phyloP scores from a whole-genome alignment of 2,888 invertebrate species.

The Acleris literana region DNA sequence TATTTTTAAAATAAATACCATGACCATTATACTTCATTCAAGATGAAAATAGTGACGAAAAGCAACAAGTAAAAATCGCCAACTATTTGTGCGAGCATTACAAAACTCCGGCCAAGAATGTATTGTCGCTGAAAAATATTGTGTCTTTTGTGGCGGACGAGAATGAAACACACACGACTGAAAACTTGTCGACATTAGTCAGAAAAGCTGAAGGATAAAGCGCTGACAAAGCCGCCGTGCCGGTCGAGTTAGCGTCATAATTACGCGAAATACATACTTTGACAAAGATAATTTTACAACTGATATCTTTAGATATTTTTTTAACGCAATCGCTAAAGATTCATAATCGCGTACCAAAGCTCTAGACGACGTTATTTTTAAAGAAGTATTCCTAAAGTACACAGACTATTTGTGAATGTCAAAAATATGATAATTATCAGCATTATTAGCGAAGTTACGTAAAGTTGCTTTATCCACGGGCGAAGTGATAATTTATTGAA shows the following conservation, averaged over 20 bases:
- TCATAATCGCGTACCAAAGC: slow-evolving; percentile 7
- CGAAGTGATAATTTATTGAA: slow-evolving; percentile 27
- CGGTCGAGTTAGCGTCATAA: slow-evolving; percentile 24
- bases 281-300: slow-evolving; percentile 23
- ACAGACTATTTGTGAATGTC: slow-evolving; percentile 31
- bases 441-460: slow-evolving; percentile 34
- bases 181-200: slow-evolving; percentile 31
- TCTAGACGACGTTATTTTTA: background rate
- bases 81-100: slow-evolving; percentile 28
- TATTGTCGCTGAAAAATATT: slow-evolving; percentile 34
- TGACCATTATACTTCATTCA: slow-evolving; percentile 7
- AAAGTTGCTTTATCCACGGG: slow-evolving; percentile 20
- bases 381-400: slow-evolving; percentile 9
- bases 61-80: slow-evolving; percentile 30
- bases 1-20: background rate
- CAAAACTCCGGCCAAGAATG: slow-evolving; percentile 19
- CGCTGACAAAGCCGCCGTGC: slow-evolving; percentile 25
- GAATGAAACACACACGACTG: slow-evolving; percentile 35
- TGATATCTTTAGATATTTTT: background rate
- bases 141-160: slow-evolving; percentile 24
- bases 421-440: slow-evolving; percentile 34
- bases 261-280: slow-evolving; percentile 17
- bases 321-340: slow-evolving; percentile 11
- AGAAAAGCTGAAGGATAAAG: slow-evolving; percentile 32
- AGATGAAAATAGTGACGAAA: background rate